These are phyloP conservation scores for Standfussiana lucernea DNA, from an alignment of 2,888 invertebrate genomes.

Conservation along the genomic window DNA sequence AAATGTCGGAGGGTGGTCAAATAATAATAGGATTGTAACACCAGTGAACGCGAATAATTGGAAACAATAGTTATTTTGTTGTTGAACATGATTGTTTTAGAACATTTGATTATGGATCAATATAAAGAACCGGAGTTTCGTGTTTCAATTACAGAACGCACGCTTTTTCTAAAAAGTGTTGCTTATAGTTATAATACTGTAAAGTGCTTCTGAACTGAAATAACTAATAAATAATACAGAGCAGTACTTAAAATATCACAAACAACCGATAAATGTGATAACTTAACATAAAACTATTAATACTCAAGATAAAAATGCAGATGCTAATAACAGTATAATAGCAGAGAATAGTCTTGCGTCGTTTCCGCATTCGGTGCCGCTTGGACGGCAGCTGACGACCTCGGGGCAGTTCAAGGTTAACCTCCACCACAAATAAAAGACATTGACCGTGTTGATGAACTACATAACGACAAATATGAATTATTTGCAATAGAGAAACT, in stretches of 20 bases:
- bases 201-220: neutral
- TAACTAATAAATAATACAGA: neutral
- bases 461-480: constrained; percentile 8
- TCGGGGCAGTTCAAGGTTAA: constrained; percentile 65
- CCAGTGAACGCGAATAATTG: constrained; percentile 24
- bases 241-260: constrained; percentile 1
- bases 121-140: neutral
- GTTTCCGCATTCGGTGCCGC: constrained; percentile 60
- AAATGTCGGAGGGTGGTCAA: constrained; percentile 65
- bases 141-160: neutral
- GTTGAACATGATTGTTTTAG: neutral
- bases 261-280: neutral
- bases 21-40: constrained; percentile 56
- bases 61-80: constrained; percentile 19
- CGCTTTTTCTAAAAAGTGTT: neutral
- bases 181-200: neutral
- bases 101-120: constrained; percentile 6
- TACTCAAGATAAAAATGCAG: constrained; percentile 42
- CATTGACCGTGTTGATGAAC: constrained; percentile 45
- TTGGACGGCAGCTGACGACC: constrained; percentile 54
- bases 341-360: constrained; percentile 45
- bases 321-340: constrained; percentile 56
- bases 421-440: constrained; percentile 48
- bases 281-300: constrained; percentile 41
- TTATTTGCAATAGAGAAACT: constrained; percentile 17